A percentile compares a stretch with the other conserved stretches of the same genome.
phyloP scores from a whole-genome alignment of 2,797 vertebrate species.

The Octomys mimax region DNA sequence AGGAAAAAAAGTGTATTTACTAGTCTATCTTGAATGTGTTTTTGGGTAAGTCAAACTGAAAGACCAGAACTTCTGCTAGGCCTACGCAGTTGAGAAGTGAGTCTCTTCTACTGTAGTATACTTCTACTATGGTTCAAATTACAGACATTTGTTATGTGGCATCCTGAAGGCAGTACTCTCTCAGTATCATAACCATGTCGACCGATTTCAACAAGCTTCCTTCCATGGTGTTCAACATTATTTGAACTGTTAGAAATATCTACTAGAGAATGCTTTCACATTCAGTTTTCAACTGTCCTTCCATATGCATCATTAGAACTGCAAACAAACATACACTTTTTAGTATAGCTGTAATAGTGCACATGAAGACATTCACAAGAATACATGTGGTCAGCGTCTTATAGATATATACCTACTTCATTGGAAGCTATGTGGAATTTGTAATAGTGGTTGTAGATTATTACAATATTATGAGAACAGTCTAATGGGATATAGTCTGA shows the following conservation, averaged over 20 bases:
- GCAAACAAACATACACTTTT: slow-evolving; percentile 14
- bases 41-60: slow-evolving; percentile 13
- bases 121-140: background rate
- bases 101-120: background rate
- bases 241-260: slow-evolving; percentile 3
- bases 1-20: background rate
- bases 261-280: background rate
- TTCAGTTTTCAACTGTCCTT: background rate
- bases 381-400: background rate
- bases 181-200: background rate
- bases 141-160: background rate
- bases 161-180: background rate
- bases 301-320: background rate
- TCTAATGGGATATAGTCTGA: background rate
- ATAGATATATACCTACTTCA: background rate
- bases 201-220: background rate
- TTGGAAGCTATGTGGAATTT: background rate
- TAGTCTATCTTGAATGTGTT: background rate
- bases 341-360: background rate
- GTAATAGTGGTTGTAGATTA: background rate
- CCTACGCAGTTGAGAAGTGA: background rate
- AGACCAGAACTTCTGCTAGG: background rate
- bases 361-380: background rate
- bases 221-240: background rate
- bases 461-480: background rate